These are phyloP conservation scores for Cheirogaleus medius DNA, from an alignment of 2,113 vertebrate species.

Conservation along the genomic window DNA sequence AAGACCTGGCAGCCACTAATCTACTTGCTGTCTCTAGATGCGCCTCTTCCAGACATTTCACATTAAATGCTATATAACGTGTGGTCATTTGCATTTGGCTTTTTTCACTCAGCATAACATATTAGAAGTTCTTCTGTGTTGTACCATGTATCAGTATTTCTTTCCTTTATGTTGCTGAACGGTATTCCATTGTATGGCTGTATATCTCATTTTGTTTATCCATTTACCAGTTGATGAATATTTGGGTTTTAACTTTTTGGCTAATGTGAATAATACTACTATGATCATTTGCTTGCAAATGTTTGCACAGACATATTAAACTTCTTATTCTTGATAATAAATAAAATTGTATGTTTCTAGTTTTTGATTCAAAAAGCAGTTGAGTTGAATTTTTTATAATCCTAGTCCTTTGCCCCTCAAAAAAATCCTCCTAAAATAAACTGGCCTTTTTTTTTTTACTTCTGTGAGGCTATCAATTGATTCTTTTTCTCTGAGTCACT, in stretches of 20 bases:
- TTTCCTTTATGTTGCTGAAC: background rate
- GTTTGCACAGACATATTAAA: background rate
- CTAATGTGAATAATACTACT: background rate
- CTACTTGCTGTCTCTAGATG: background rate
- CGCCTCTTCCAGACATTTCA: background rate
- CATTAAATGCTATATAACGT: background rate
- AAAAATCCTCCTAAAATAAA: background rate
- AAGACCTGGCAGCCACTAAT: background rate
- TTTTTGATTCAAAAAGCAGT: slow-evolving; percentile 1
- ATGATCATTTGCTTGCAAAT: background rate
- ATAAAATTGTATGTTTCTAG: slow-evolving; percentile 21
- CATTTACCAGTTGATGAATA: background rate
- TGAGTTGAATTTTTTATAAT: slow-evolving; percentile 11
- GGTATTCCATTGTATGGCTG: background rate
- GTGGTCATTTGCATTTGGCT: background rate
- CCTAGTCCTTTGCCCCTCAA: background rate
- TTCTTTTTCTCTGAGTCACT: background rate
- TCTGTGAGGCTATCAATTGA: background rate
- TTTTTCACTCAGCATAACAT: background rate
- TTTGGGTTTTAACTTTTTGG: background rate
- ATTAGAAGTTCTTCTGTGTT: background rate
- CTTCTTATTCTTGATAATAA: background rate
- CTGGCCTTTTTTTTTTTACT: background rate
- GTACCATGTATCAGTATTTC: background rate
- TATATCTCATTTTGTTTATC: background rate